phyloP scores from a whole-genome alignment of 23 tunicate species.

The Botrylloides violaceus region DNA sequence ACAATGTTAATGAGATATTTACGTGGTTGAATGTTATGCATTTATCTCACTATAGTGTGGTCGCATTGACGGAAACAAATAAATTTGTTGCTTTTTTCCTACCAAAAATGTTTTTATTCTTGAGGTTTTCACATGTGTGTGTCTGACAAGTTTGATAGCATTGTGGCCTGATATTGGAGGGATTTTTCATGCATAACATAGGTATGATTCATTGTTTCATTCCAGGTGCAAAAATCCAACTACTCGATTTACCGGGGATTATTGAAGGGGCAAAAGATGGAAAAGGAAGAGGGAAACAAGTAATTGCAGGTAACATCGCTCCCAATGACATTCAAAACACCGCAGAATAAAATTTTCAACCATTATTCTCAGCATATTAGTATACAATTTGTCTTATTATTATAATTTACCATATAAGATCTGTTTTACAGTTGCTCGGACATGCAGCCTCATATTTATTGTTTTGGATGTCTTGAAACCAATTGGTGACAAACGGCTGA shows the following conservation, averaged over 20 bases:
- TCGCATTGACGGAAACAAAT: too few relatives aligned
- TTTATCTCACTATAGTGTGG: too few relatives aligned
- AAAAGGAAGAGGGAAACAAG: constrained; percentile 99
- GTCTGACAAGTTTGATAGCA: too few relatives aligned
- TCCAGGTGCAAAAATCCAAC: constrained; percentile 93
- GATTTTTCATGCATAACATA: neutral
- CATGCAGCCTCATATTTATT: constrained; percentile 94
- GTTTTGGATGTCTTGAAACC: constrained; percentile 97
- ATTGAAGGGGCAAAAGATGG: constrained; percentile 99
- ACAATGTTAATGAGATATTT: too few relatives aligned
- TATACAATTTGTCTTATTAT: neutral
- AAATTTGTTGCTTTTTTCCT: too few relatives aligned
- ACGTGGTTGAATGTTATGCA: too few relatives aligned
- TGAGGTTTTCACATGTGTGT: too few relatives aligned
- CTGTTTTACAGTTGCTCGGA: constrained; percentile 65
- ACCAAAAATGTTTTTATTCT: too few relatives aligned
- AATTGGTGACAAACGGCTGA: constrained; percentile 85
- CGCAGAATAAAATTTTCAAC: too few relatives aligned
- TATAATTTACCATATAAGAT: neutral
- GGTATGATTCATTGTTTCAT: too few relatives aligned
- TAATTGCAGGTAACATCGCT: constrained; percentile 60
- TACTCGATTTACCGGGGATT: constrained; percentile 98
- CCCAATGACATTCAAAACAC: neutral
- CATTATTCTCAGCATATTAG: too few relatives aligned
- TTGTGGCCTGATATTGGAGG: too few relatives aligned